Evolutionary conservation across 2,797 vertebrate species (phyloP), one percentile per base, ranked within the genome.

Genomic region (Oryzias dopingdopingensis): DNA sequence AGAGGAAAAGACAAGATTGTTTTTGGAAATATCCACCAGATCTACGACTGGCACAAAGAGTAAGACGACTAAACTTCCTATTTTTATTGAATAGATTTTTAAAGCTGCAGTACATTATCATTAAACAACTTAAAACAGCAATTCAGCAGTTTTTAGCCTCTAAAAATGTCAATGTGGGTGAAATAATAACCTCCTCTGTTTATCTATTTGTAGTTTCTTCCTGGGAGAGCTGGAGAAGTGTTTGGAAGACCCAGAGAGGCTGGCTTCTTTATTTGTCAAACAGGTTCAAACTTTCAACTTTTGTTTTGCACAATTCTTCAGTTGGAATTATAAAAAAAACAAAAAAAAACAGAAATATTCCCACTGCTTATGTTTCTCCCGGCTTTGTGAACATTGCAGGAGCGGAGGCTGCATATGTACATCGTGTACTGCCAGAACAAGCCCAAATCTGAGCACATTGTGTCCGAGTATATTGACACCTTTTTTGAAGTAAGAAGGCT

Each of bases 21-120:
- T 45, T 99, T 99, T 80, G 97, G 97, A 86, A 99, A 99, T 89
- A 97, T 99, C 84, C 95, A 98, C 86, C 97, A 99, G 91, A 98
- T 98, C 74, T 98, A 96, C 10, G 97, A 99, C 87, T 99, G 96
- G 97, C 97, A 99, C 93, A 95, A 94, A 94, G 97, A 98, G 97
- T 99, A 95, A 0, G 87, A 18, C 5, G 8, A 42, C 45, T 20
- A 5, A 20, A 4, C 45, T 20, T 49, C 16, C 5, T 0, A 13
- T 22, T 55, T 6, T 16, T 5, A 15, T 14, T 62, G 8, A 4
- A 23, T 52, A 24, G 15, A 14, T 5, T 50, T 41, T 49, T 37
- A 22, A 18, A 47, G 8, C 45, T 59, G 23, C 17, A 45, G 50
- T 20, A 24, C 48, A 1, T 49, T 13, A 14, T 32, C 2, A 12